phyloP scores from a whole-genome alignment of 2,797 vertebrate genomes.

The Esox lucius region DNA sequence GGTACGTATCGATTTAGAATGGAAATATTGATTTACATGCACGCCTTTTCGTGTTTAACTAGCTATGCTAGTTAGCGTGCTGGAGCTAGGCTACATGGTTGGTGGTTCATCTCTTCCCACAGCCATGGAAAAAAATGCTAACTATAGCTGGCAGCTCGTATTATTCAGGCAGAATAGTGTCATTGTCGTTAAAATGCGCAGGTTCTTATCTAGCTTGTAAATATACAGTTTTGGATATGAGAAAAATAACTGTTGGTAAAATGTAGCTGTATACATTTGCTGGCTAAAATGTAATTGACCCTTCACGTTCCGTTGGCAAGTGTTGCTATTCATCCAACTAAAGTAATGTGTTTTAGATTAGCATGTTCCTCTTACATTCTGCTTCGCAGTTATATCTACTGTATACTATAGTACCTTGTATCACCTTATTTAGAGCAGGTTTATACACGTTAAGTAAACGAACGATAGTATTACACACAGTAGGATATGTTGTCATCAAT shows the following conservation, averaged over 20 bases:
- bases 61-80: conserved; percentile 30
- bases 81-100: conserved; percentile 14
- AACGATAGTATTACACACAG: not conserved
- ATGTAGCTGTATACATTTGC: not conserved
- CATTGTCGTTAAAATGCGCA: not conserved
- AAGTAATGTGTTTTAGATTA: not conserved
- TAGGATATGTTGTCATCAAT: not conserved
- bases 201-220: conserved; percentile 13
- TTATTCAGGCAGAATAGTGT: not conserved
- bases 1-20: conserved; percentile 68
- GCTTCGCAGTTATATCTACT: not conserved
- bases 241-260: not conserved
- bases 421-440: not conserved
- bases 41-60: conserved; percentile 1
- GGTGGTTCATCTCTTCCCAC: not conserved
- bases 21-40: conserved; percentile 8
- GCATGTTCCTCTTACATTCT: not conserved
- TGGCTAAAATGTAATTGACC: not conserved
- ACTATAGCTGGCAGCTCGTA: not conserved
- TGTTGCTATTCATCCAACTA: not conserved
- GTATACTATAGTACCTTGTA: not conserved
- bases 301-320: not conserved
- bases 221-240: not conserved
- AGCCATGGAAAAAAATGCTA: conserved; percentile 4
- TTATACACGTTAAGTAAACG: not conserved